Base-by-base conservation (phyloP, 2,888 invertebrate species). In the Autographa pulchrina region DNA sequence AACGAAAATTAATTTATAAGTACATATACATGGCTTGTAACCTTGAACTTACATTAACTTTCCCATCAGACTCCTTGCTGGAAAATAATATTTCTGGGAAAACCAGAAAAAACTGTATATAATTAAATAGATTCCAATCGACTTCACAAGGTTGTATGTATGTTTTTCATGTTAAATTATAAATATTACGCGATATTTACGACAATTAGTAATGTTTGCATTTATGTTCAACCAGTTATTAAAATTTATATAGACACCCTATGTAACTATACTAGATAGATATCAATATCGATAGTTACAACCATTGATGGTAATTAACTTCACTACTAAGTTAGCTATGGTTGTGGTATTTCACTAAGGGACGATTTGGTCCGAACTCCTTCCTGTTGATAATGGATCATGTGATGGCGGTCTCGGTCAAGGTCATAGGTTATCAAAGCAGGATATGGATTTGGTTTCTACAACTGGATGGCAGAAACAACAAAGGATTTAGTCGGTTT, bases 361-460 rank as follows among this genome's bases (percentile, higher is more conserved):
- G 48, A 48, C n/a, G 8, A n/a, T 7, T 48, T 6, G 48, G 48
- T 48, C 48, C 48, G n/a, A 16, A n/a, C 48, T 48, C 48, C 48
- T 48, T 48, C 48, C 48, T 48, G n/a, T 48, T 48, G 7, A 48
- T 48, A 48, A 48, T 48, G n/a, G 48, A n/a, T n/a, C n/a, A n/a
- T 7, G n/a, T 48, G 48, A n/a, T n/a, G 48, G n/a, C 48, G n/a
- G 16, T 48, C 48, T 7, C 5, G 7, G n/a, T 43, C 16, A n/a
- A 48, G n/a, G 48, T 48, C 48, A 48, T 48, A 48, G n/a, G 48
- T 7, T 48, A 48, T 48, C 48, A 48, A n/a, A 6, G 0, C 48
- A 48, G n/a, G 1, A n/a, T 2, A 7, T n/a, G 16, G n/a, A 48
- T 48, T 41, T 41, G 11, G 13, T 13, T 3, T 13, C 13, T 16